Percentiles rank a stretch among this genome's conserved stretches.
phyloP scores from a whole-genome alignment of 2,888 invertebrate genomes.

The Sylvicola fuscatus region DNA sequence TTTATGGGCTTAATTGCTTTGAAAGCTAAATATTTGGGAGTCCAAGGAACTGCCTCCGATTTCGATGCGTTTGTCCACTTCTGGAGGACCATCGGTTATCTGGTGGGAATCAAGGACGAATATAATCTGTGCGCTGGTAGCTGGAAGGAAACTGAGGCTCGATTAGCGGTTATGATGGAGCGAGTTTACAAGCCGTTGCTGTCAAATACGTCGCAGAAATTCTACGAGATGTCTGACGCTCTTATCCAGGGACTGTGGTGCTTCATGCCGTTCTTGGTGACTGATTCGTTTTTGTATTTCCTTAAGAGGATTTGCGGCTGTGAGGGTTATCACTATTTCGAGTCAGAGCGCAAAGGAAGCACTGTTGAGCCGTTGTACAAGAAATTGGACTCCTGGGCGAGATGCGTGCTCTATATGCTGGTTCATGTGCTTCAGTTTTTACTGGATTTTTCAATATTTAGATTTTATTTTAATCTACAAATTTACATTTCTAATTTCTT shows the following conservation, averaged over 20 bases:
- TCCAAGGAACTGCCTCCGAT: conserved; percentile 38
- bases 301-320: conserved; percentile 33
- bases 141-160: conserved; percentile 35
- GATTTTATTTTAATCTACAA: conserved; percentile 37
- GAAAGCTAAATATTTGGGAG: conserved; percentile 40
- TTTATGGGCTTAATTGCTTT: conserved; percentile 52
- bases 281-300: conserved; percentile 33
- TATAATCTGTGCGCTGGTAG: conserved; percentile 48
- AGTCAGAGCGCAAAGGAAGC: conserved; percentile 17
- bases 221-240: conserved; percentile 39
- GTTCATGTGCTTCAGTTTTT: conserved; percentile 20
- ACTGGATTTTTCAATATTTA: conserved; percentile 29
- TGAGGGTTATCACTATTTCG: conserved; percentile 31
- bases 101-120: conserved; percentile 67
- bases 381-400: conserved; percentile 25
- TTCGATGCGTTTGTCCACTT: conserved; percentile 59
- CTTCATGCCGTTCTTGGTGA: conserved; percentile 38
- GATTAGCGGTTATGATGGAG: conserved; percentile 30
- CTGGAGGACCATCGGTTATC: conserved; percentile 63
- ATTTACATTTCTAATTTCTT: conserved; percentile 36
- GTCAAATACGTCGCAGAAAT: conserved; percentile 35
- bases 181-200: conserved; percentile 40
- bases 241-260: conserved; percentile 49
- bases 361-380: conserved; percentile 20
- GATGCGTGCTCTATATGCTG: conserved; percentile 17